Evolutionary conservation across 2,113 vertebrate species (phyloP).

Genomic region (Cygnus atratus): DNA sequence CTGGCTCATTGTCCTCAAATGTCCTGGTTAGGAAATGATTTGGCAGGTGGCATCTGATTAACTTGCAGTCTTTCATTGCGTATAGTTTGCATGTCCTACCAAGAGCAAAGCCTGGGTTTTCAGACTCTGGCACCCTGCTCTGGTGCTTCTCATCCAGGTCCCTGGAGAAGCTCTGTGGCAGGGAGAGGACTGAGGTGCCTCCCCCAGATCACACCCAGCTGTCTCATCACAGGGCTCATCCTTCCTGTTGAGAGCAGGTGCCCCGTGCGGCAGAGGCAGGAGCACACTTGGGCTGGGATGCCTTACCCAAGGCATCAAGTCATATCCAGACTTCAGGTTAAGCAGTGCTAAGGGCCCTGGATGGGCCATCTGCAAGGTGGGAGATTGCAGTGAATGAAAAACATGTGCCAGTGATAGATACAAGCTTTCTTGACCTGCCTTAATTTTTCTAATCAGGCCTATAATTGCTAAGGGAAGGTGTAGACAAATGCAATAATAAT

Average conservation of each 20-base stretch:
- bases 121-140: background rate
- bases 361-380: background rate
- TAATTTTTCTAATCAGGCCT: slow-evolving; percentile 35
- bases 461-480: slow-evolving; percentile 24
- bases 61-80: background rate
- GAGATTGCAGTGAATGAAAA: slow-evolving; percentile 3
- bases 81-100: fast-evolving
- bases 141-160: background rate
- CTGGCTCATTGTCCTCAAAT: background rate
- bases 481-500: slow-evolving; percentile 4
- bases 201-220: fast-evolving
- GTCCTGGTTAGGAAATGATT: background rate
- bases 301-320: background rate
- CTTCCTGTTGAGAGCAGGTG: background rate
- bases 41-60: background rate
- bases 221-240: fast-evolving
- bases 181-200: background rate
- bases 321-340: too few relatives aligned
- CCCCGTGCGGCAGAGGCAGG: fast-evolving
- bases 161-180: background rate
- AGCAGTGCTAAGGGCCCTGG: background rate
- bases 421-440: background rate
- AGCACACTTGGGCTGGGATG: background rate
- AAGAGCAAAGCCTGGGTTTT: background rate
- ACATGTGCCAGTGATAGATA: background rate